phyloP scores from a whole-genome alignment of 2,888 invertebrate species.

The Tachina lurida region DNA sequence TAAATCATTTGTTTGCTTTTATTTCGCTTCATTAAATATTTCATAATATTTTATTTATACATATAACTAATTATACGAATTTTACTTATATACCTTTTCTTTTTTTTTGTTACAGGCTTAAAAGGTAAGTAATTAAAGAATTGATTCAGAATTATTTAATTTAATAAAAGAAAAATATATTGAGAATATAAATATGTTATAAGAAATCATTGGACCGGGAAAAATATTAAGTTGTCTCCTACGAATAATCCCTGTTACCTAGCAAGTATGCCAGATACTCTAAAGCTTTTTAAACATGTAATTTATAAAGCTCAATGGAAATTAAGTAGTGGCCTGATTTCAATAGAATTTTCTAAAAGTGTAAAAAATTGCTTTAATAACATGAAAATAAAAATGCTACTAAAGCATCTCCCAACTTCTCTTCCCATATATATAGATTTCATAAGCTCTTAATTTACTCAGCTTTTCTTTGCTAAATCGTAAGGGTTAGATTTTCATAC shows the following conservation, averaged over 20 bases:
- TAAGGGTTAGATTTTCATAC: background rate
- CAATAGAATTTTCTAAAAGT: conserved; percentile 28
- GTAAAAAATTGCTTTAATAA: conserved; percentile 25
- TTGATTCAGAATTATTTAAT: too few relatives aligned
- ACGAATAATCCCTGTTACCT: too few relatives aligned
- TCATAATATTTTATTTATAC: background rate
- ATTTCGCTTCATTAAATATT: conserved; percentile 24
- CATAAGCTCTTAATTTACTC: background rate
- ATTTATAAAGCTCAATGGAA: conserved; percentile 31
- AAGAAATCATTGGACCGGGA: too few relatives aligned
- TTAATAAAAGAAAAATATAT: too few relatives aligned
- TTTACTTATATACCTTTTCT: conserved; percentile 9
- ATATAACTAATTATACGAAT: background rate
- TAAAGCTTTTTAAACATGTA: background rate
- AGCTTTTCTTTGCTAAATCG: background rate
- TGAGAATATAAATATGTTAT: too few relatives aligned
- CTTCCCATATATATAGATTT: background rate
- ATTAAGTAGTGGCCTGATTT: background rate
- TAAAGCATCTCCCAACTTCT: conserved; percentile 25
- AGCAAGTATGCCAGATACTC: too few relatives aligned
- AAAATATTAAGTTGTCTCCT: too few relatives aligned
- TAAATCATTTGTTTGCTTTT: background rate
- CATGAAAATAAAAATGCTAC: background rate
- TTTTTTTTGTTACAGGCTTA: conserved; percentile 11
- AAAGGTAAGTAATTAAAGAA: conserved; percentile 20